Percentiles rank a stretch among this genome's conserved stretches.
Evolutionary conservation across 1,140 invertebrate species (phyloP).

Genomic region (Plutomurus gul): DNA sequence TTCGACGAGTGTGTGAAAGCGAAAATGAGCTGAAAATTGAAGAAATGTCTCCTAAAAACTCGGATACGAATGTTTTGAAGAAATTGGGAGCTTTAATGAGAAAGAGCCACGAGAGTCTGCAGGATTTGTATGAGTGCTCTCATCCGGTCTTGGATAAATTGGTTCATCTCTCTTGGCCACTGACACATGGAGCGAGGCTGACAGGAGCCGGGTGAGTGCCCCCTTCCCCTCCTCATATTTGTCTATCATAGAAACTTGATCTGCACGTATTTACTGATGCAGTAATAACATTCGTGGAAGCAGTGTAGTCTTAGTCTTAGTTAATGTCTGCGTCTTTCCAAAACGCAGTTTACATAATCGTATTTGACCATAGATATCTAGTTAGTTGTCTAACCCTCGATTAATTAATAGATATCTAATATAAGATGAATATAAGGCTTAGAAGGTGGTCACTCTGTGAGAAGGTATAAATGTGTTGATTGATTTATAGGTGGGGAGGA

Average conservation of each 20-base stretch:
- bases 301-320: too few relatives aligned
- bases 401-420: too few relatives aligned
- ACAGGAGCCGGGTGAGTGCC: constrained; percentile 83
- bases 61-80: constrained; percentile 61
- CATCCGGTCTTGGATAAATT: constrained; percentile 84
- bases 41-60: constrained; percentile 59
- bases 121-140: constrained; percentile 90
- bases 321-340: too few relatives aligned
- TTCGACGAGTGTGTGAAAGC: constrained; percentile 71
- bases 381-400: too few relatives aligned
- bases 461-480: not conserved
- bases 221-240: not conserved
- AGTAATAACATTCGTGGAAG: too few relatives aligned
- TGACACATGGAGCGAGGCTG: constrained; percentile 79
- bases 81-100: constrained; percentile 84
- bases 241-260: too few relatives aligned
- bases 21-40: constrained; percentile 55
- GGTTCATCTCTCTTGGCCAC: constrained; percentile 73
- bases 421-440: too few relatives aligned
- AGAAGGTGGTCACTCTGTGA: too few relatives aligned
- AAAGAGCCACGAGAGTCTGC: constrained; percentile 82
- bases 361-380: too few relatives aligned
- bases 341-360: too few relatives aligned
- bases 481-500: constrained; percentile 83
- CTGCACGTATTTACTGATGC: too few relatives aligned